phyloP scores from a whole-genome alignment of 2,888 invertebrate genomes.

The Oscheius sp. region DNA sequence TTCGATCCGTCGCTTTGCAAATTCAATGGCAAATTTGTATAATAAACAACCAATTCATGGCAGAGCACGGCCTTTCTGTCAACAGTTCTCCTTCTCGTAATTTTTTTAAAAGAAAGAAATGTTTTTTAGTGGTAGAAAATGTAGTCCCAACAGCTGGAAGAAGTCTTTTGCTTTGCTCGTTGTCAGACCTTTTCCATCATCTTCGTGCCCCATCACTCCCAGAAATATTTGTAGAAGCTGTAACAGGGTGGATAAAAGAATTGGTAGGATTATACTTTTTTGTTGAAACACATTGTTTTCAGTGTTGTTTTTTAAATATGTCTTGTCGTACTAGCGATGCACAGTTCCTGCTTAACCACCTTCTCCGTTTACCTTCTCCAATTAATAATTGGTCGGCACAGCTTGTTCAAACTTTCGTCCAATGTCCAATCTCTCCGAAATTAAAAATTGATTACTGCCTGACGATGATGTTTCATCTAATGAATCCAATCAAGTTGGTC shows the following conservation, averaged over 20 bases:
- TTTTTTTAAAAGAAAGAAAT: slow-evolving; percentile 24
- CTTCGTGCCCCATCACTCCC: slow-evolving; percentile 59
- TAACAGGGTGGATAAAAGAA: slow-evolving; percentile 62
- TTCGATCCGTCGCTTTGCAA: slow-evolving; percentile 59
- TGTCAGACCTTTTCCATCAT: slow-evolving; percentile 66
- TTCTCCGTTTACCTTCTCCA: slow-evolving; percentile 64
- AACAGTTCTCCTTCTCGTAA: slow-evolving; percentile 53
- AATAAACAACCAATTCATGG: slow-evolving; percentile 59
- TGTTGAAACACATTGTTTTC: slow-evolving; percentile 13
- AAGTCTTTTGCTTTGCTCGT: slow-evolving; percentile 34
- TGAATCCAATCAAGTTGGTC: slow-evolving; percentile 59
- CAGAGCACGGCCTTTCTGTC: slow-evolving; percentile 50
- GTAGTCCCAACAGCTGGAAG: slow-evolving; percentile 27
- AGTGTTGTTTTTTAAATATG: slow-evolving; percentile 59
- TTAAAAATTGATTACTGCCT: slow-evolving; percentile 62
- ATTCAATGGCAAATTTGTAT: slow-evolving; percentile 66
- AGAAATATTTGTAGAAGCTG: slow-evolving; percentile 54
- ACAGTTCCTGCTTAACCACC: slow-evolving; percentile 62
- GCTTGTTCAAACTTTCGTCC: slow-evolving; percentile 57
- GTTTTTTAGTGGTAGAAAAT: slow-evolving; percentile 36
- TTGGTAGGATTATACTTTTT: slow-evolving; percentile 48
- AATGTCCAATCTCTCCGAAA: slow-evolving; percentile 40
- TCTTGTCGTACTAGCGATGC: slow-evolving; percentile 57
- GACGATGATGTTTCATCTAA: slow-evolving; percentile 59
- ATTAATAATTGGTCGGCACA: slow-evolving; percentile 59